Percentiles rank a stretch among this genome's conserved stretches.
These are phyloP conservation scores for Cichlasoma orientale DNA, from an alignment of 2,797 vertebrate species.

Conservation along the genomic window DNA sequence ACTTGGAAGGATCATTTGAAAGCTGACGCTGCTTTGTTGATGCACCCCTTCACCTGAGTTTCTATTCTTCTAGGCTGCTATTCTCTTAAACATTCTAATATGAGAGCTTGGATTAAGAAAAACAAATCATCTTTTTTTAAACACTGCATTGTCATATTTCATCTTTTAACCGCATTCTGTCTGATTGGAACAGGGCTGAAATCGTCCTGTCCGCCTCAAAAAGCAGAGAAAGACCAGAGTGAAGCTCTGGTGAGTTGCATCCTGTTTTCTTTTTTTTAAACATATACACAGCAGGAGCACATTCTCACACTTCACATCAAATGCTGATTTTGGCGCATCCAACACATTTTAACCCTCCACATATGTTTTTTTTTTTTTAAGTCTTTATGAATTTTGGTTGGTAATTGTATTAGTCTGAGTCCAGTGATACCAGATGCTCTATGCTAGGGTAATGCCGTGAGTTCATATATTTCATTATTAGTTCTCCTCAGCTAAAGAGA, in stretches of 20 bases:
- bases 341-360: neutral
- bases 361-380: neutral
- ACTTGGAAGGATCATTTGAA: constrained; percentile 29
- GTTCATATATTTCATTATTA: neutral
- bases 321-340: constrained; percentile 1
- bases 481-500: neutral
- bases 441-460: neutral
- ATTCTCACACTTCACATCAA: neutral
- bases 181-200: constrained; percentile 71
- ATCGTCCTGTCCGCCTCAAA: constrained; percentile 58
- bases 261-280: neutral
- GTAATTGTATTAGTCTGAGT: neutral
- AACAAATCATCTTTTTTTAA: neutral
- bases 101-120: neutral
- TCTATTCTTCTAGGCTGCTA: neutral
- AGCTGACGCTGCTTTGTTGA: constrained; percentile 35
- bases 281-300: neutral
- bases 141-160: constrained; percentile 3
- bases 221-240: constrained; percentile 74
- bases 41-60: constrained; percentile 15
- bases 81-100: neutral
- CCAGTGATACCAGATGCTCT: too few species aligned
- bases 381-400: neutral
- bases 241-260: constrained; percentile 76
- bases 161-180: neutral